A percentile compares a stretch with the other conserved stretches of the same genome.
These are phyloP conservation scores for Nephila pilipes DNA, from an alignment of 1,140 invertebrate species.

Conservation along the genomic window DNA sequence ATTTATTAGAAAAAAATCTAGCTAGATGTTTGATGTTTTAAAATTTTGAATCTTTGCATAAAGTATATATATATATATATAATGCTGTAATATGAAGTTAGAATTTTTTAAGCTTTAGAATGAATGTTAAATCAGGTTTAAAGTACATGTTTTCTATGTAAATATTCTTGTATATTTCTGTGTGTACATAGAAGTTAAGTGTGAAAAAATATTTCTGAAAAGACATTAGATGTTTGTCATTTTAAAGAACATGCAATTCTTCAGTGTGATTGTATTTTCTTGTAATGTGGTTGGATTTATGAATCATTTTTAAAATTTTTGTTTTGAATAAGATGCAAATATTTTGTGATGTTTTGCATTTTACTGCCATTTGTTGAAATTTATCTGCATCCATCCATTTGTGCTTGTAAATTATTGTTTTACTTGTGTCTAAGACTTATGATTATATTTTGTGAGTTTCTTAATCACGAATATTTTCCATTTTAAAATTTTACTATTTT, in stretches of 20 bases:
- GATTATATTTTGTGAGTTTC: background rate
- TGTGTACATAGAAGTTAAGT: background rate
- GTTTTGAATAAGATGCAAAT: background rate
- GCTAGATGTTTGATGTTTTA: too few species aligned
- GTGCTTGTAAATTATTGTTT: background rate
- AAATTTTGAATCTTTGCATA: too few species aligned
- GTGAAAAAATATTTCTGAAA: background rate
- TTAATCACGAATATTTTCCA: background rate
- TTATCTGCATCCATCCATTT: background rate
- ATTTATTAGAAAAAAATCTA: too few species aligned
- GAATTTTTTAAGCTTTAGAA: background rate
- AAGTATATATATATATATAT: too few species aligned
- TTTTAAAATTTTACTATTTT: background rate
- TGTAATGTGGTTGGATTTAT: background rate
- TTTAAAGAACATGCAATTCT: background rate
- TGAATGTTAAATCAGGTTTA: background rate
- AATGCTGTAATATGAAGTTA: background rate
- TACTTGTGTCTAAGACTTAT: background rate
- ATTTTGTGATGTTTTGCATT: background rate
- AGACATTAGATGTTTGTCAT: background rate
- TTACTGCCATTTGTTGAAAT: background rate
- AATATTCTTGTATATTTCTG: conserved; percentile 3
- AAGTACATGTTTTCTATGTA: background rate
- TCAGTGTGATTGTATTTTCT: background rate
- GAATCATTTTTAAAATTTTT: background rate